Conservation (phyloP, 2,113 vertebrate species). For the Furnarius figulus region DNA sequence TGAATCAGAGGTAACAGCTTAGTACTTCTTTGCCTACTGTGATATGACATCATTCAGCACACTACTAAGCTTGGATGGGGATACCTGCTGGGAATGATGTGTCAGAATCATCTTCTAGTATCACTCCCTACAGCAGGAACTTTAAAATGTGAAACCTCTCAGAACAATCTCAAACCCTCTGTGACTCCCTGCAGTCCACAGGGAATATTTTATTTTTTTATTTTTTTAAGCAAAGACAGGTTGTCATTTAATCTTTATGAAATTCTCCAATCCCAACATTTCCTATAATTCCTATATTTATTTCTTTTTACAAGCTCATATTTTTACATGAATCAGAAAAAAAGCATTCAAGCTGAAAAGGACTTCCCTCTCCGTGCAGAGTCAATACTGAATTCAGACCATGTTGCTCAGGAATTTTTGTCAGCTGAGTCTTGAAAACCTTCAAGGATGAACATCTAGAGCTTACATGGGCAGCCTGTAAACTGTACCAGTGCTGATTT, state of each 20-base stretch:
- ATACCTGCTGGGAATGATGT: neutral
- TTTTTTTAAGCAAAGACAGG: neutral
- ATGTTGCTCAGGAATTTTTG: neutral
- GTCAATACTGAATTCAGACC: neutral
- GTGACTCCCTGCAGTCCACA: neutral
- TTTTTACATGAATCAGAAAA: neutral
- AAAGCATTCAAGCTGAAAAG: neutral
- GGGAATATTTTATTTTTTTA: neutral
- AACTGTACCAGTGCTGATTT: neutral
- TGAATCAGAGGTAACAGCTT: neutral
- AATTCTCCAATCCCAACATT: neutral
- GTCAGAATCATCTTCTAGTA: neutral
- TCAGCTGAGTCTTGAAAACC: neutral
- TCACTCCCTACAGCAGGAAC: neutral
- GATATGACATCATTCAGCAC: neutral
- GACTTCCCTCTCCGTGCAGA: neutral
- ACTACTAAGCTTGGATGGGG: neutral
- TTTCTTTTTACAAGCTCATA: neutral
- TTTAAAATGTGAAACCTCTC: neutral
- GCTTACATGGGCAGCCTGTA: neutral
- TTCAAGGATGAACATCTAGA: neutral
- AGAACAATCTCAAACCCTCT: neutral
- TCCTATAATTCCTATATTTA: neutral
- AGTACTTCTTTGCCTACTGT: neutral
- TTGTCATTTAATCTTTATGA: neutral